These are phyloP conservation scores for Diaprepes abbreviatus DNA, from an alignment of 2,888 invertebrate genomes.

Conservation along the genomic window DNA sequence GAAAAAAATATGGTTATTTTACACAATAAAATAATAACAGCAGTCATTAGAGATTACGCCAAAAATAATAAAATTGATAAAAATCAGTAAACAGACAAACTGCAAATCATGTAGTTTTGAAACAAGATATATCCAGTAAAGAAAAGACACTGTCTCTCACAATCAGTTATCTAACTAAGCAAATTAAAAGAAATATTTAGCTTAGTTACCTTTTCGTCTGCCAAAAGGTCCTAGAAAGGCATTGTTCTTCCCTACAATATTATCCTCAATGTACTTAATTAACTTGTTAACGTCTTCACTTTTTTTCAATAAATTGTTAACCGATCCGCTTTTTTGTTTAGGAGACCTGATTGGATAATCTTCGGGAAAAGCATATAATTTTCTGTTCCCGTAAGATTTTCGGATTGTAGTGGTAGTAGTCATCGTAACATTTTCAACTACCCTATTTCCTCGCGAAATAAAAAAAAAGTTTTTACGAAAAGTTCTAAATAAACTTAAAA, in stretches of 20 bases:
- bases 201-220: constrained; percentile 79
- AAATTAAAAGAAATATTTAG: background rate
- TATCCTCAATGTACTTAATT: constrained; percentile 84
- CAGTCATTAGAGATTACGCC: no score
- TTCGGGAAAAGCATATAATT: constrained; percentile 65
- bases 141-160: no score
- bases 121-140: no score
- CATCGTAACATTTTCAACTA: constrained; percentile 59
- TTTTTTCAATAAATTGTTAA: constrained; percentile 66
- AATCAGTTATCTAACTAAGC: no score
- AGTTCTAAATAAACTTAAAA: background rate
- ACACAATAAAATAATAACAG: no score
- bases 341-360: constrained; percentile 66
- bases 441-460: constrained; percentile 9
- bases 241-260: constrained; percentile 84
- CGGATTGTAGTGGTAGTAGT: constrained; percentile 64
- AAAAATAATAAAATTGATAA: no score
- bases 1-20: no score
- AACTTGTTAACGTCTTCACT: constrained; percentile 79
- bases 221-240: constrained; percentile 88
- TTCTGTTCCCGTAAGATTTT: constrained; percentile 67
- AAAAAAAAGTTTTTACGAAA: constrained; percentile 15
- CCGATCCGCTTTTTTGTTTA: constrained; percentile 62
- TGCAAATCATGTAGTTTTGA: background rate
- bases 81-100: background rate